Evolutionary conservation across 1,140 invertebrate genomes (phyloP).

Genomic region (Centruroides vittatus): DNA sequence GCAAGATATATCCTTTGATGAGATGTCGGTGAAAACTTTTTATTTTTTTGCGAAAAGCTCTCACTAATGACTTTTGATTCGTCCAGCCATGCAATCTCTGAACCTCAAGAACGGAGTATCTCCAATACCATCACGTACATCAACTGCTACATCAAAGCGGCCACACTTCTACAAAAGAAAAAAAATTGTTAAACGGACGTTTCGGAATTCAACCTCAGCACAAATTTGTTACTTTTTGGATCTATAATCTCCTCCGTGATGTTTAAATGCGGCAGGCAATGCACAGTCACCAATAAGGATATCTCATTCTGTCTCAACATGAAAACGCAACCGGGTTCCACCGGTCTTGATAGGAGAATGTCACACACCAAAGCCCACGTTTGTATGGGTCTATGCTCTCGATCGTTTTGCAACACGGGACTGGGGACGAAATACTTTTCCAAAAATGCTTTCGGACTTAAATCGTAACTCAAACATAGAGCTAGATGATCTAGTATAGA

Average conservation of each 20-base stretch:
- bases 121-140: no score
- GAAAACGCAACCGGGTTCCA: conserved; percentile 59
- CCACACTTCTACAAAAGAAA: no score
- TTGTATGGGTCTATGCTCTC: conserved; percentile 36
- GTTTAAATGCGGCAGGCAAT: conserved; percentile 78
- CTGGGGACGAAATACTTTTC: conserved; percentile 68
- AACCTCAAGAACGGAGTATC: no score
- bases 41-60: no score
- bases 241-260: conserved; percentile 89
- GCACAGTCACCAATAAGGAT: conserved; percentile 71
- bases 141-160: no score
- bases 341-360: conserved; percentile 66
- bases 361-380: conserved; percentile 90
- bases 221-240: conserved; percentile 90
- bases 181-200: conserved; percentile 60
- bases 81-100: no score
- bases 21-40: no score
- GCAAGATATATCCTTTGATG: no score
- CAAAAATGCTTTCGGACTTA: conserved; percentile 82
- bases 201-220: conserved; percentile 84
- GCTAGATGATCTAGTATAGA: conserved; percentile 75
- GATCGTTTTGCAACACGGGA: conserved; percentile 43
- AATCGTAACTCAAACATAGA: conserved; percentile 75
- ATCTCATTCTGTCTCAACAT: conserved; percentile 87
- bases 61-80: no score